Percentiles rank a stretch among this genome's conserved stretches.
Evolutionary conservation across 1,140 invertebrate genomes (phyloP).

Genomic region (Drosophila mayri): DNA sequence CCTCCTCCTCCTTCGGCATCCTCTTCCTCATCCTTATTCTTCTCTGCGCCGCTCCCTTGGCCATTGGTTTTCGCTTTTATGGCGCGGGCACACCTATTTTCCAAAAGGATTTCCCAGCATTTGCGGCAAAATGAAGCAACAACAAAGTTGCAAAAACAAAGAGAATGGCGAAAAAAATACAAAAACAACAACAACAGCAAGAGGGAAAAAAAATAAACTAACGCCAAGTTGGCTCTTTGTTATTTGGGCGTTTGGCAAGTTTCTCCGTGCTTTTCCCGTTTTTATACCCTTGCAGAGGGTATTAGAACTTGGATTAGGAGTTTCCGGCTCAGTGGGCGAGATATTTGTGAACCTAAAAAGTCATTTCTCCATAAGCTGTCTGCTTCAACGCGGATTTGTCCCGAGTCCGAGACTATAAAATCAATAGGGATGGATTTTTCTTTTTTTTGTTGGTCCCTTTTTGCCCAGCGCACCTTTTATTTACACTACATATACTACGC

Average conservation of each 20-base stretch:
- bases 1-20: background rate
- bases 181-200: conserved; percentile 8
- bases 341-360: conserved; percentile 40
- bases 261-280: conserved; percentile 38
- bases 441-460: background rate
- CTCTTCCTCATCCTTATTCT: background rate
- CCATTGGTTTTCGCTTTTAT: conserved; percentile 72
- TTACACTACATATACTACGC: conserved; percentile 17
- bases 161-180: conserved; percentile 29
- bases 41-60: conserved; percentile 29
- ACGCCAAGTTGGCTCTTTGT: conserved; percentile 62
- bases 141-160: conserved; percentile 52
- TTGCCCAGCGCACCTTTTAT: conserved; percentile 11
- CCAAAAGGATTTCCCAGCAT: conserved; percentile 73
- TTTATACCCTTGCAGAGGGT: conserved; percentile 45
- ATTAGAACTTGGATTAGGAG: conserved; percentile 51
- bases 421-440: conserved; percentile 33
- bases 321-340: conserved; percentile 46
- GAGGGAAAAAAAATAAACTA: conserved; percentile 27
- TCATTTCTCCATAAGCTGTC: conserved; percentile 48
- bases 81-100: conserved; percentile 73
- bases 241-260: conserved; percentile 51
- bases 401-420: conserved; percentile 30
- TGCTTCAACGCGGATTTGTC: conserved; percentile 47
- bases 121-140: conserved; percentile 67